These are phyloP conservation scores for Leucophenga maculata DNA, from an alignment of 2,888 invertebrate species.

Conservation along the genomic window DNA sequence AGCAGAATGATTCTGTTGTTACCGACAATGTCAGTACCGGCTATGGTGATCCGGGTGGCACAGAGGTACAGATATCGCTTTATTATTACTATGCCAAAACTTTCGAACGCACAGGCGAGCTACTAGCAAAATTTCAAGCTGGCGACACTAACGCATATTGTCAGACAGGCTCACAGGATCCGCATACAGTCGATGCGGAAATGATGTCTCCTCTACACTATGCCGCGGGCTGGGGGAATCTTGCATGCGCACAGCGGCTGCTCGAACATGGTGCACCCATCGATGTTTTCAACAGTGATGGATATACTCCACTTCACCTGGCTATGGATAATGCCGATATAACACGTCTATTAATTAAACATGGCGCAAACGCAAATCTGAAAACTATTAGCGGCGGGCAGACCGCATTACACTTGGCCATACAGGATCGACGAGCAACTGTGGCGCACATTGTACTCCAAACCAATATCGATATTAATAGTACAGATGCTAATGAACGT, in stretches of 20 bases:
- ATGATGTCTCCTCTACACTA: slow-evolving; percentile 80
- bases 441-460: slow-evolving; percentile 75
- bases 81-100: slow-evolving; percentile 84
- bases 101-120: slow-evolving; percentile 78
- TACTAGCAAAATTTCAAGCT: slow-evolving; percentile 63
- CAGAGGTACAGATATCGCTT: slow-evolving; percentile 73
- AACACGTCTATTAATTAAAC: slow-evolving; percentile 74
- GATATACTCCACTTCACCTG: slow-evolving; percentile 80
- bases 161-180: slow-evolving; percentile 57
- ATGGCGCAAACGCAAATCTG: slow-evolving; percentile 76
- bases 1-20: neutral
- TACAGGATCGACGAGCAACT: slow-evolving; percentile 75
- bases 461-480: slow-evolving; percentile 76
- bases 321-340: slow-evolving; percentile 78
- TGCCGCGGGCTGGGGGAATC: slow-evolving; percentile 80
- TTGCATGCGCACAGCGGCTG: slow-evolving; percentile 76
- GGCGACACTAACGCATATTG: slow-evolving; percentile 36
- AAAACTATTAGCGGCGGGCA: slow-evolving; percentile 76
- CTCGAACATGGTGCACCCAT: slow-evolving; percentile 76
- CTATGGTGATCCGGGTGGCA: slow-evolving; percentile 33
- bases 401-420: slow-evolving; percentile 78
- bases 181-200: slow-evolving; percentile 66
- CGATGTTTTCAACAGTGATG: slow-evolving; percentile 78
- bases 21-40: neutral
- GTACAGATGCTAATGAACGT: slow-evolving; percentile 76